These are phyloP conservation scores for Chionomys nivalis DNA, from an alignment of 2,113 vertebrate genomes.

Conservation along the genomic window DNA sequence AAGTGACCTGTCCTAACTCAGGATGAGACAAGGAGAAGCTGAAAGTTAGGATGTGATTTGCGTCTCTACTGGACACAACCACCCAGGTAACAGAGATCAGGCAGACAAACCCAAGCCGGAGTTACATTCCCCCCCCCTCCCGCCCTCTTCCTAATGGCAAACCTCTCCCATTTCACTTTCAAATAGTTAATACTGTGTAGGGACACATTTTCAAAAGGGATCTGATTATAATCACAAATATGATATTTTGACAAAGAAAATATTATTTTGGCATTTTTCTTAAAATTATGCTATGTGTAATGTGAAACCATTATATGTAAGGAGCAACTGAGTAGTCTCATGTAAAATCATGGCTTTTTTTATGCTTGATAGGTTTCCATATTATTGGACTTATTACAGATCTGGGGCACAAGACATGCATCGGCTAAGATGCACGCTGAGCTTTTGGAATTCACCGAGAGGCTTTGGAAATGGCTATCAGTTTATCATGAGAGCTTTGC, in stretches of 20 bases:
- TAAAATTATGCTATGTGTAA: not conserved
- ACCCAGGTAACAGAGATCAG: no score
- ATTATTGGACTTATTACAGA: no score
- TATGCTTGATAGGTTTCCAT: not conserved
- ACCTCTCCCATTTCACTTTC: not conserved
- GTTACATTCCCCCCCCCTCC: no score
- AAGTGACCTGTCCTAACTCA: not conserved
- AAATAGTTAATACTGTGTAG: not conserved
- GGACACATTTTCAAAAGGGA: not conserved
- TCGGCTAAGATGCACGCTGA: not conserved
- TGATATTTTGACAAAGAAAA: not conserved
- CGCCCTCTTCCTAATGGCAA: not conserved
- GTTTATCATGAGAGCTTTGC: not conserved
- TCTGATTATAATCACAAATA: constrained; percentile 17
- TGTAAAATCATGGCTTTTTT: accelerated
- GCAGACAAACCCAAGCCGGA: not conserved
- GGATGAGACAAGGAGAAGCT: accelerated
- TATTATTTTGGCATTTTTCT: not conserved
- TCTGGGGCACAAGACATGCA: not conserved
- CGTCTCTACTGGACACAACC: accelerated
- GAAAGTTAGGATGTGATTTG: accelerated
- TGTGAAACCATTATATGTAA: not conserved
- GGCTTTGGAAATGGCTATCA: not conserved
- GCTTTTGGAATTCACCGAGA: not conserved
- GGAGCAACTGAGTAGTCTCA: not conserved